These are phyloP conservation scores for Drosophila cyrtoloma DNA, from an alignment of 2,888 invertebrate species.

Conservation along the genomic window DNA sequence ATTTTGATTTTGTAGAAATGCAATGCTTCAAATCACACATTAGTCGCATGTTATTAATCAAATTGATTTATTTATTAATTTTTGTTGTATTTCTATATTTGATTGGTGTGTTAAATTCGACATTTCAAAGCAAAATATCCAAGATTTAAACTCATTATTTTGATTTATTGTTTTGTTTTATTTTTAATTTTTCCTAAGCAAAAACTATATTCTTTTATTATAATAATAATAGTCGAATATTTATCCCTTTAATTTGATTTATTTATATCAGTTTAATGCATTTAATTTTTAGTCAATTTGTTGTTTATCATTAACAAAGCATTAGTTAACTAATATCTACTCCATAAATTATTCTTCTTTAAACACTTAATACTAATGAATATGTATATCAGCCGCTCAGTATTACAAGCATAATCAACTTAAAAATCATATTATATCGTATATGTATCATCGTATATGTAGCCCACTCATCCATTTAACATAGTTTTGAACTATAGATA, in stretches of 20 bases:
- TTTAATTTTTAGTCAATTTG: background rate
- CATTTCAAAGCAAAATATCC: background rate
- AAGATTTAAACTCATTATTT: background rate
- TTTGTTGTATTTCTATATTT: background rate
- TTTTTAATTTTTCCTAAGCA: background rate
- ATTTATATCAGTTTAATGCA: background rate
- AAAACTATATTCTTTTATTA: background rate
- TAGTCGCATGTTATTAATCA: conserved; percentile 25
- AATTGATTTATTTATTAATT: background rate
- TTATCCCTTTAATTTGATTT: background rate
- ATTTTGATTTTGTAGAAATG: background rate
- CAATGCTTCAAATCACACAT: background rate
- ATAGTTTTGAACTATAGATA: background rate
- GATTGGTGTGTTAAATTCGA: background rate
- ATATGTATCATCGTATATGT: background rate
- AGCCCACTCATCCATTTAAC: background rate
- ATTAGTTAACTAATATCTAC: background rate
- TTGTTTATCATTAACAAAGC: background rate
- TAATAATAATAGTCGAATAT: background rate
- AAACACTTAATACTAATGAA: background rate
- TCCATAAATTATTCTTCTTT: background rate
- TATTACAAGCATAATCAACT: background rate
- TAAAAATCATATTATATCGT: conserved; percentile 1
- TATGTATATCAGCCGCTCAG: background rate
- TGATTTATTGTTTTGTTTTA: no score